A percentile compares a stretch with the other conserved stretches of the same genome.
phyloP scores from a whole-genome alignment of 2,888 invertebrate genomes.

The Chaetoderma sp. region DNA sequence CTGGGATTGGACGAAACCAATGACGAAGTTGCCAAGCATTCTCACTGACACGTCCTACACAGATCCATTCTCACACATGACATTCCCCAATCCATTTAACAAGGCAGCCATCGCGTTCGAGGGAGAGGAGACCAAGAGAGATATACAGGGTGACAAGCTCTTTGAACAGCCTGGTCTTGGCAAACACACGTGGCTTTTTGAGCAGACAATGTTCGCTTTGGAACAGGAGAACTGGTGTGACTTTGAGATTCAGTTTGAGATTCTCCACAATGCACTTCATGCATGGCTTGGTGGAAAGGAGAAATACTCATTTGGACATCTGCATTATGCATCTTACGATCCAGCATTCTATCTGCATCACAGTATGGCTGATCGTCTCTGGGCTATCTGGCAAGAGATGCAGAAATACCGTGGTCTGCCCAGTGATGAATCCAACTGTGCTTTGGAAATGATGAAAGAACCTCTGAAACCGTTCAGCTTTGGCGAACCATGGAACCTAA shows the following conservation, averaged over 20 bases:
- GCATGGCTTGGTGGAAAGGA: slow-evolving; percentile 23
- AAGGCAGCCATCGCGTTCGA: slow-evolving; percentile 35
- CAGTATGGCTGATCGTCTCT: slow-evolving; percentile 30
- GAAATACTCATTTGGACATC: slow-evolving; percentile 16
- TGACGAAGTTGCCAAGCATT: slow-evolving; percentile 25
- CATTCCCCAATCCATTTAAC: slow-evolving; percentile 32
- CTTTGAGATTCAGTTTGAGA: slow-evolving; percentile 29
- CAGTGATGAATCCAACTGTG: slow-evolving; percentile 37
- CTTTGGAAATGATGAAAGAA: slow-evolving; percentile 33
- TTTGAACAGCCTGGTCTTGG: slow-evolving; percentile 4
- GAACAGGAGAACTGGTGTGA: slow-evolving; percentile 35
- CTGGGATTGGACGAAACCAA: slow-evolving; percentile 36
- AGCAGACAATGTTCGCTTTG: slow-evolving; percentile 29
- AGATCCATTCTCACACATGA: slow-evolving; percentile 21
- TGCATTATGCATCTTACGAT: slow-evolving; percentile 35
- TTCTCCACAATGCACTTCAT: slow-evolving; percentile 23
- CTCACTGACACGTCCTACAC: slow-evolving; percentile 19
- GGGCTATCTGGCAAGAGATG: slow-evolving; percentile 32
- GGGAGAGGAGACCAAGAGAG: slow-evolving; percentile 21
- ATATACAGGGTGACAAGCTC: slow-evolving; percentile 19
- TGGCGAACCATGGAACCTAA: slow-evolving; percentile 40
- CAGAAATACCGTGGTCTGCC: slow-evolving; percentile 29
- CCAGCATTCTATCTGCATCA: slow-evolving; percentile 39
- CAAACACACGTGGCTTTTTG: slow-evolving; percentile 35
- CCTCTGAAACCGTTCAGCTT: slow-evolving; percentile 40